A percentile compares a stretch with the other conserved stretches of the same genome.
phyloP scores from a whole-genome alignment of 2,113 vertebrate genomes.

The Acanthochromis polyacanthus region DNA sequence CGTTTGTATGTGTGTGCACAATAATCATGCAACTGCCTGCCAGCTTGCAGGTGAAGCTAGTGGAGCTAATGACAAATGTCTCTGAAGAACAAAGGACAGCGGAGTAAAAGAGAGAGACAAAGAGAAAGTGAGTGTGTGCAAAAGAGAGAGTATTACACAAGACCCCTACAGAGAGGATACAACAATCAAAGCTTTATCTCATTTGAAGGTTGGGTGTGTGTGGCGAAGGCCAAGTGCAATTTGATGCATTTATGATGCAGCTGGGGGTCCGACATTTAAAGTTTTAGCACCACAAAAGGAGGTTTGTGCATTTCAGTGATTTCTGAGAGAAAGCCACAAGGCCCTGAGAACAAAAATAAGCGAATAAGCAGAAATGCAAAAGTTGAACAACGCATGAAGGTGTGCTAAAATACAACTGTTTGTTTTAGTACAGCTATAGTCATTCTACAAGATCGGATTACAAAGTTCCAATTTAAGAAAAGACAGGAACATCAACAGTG shows the following conservation, averaged over 20 bases:
- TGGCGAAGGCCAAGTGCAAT: constrained; percentile 44
- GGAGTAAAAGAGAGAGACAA: constrained; percentile 31
- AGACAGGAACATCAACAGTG: not conserved
- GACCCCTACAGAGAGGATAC: constrained; percentile 22
- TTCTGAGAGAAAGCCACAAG: constrained; percentile 15
- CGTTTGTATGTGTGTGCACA: not conserved
- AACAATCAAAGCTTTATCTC: constrained; percentile 45
- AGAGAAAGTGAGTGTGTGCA: constrained; percentile 18
- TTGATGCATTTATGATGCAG: constrained; percentile 35
- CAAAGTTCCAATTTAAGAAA: constrained; percentile 11
- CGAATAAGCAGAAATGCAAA: not conserved
- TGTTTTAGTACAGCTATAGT: not conserved
- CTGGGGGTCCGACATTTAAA: constrained; percentile 41
- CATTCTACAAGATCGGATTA: not conserved
- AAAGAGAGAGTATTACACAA: constrained; percentile 27
- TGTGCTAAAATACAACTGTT: not conserved
- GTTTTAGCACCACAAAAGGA: constrained; percentile 31
- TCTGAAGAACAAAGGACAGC: constrained; percentile 67
- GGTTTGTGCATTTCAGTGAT: constrained; percentile 14
- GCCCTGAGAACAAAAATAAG: not conserved
- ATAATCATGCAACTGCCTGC: not conserved
- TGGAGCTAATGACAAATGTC: constrained; percentile 64
- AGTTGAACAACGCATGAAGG: not conserved
- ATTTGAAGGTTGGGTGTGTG: constrained; percentile 32
- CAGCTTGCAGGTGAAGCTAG: constrained; percentile 48